A percentile compares a stretch with the other conserved stretches of the same genome.
Evolutionary conservation across 2,888 invertebrate species (phyloP).

Genomic region (Hypomecis atomaria): DNA sequence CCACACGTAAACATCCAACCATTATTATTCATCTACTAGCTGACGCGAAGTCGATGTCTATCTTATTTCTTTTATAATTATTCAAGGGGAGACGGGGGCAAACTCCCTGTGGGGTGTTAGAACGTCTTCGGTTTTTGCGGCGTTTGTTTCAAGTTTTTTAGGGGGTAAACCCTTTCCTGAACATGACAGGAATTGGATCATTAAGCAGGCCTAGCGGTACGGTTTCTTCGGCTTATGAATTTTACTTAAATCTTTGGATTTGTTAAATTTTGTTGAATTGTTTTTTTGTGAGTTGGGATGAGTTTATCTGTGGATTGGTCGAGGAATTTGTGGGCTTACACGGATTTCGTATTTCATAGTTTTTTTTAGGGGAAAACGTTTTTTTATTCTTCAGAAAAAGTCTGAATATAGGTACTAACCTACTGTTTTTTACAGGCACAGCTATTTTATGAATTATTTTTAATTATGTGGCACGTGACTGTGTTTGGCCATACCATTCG

Average conservation of each 20-base stretch:
- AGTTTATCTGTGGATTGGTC: neutral
- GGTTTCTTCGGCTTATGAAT: slow-evolving; percentile 55
- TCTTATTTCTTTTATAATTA: slow-evolving; percentile 85
- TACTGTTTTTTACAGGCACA: no score
- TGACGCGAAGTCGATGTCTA: slow-evolving; percentile 83
- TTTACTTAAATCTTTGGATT: slow-evolving; percentile 36
- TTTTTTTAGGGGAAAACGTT: no score
- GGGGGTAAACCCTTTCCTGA: slow-evolving; percentile 84
- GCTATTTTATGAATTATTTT: no score
- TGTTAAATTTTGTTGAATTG: slow-evolving; percentile 24
- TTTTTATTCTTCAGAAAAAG: no score
- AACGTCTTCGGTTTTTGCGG: slow-evolving; percentile 85
- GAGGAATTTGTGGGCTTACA: no score
- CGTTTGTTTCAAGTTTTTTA: slow-evolving; percentile 85
- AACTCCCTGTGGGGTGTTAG: slow-evolving; percentile 60
- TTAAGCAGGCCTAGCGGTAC: slow-evolving; percentile 75
- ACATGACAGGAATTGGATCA: slow-evolving; percentile 85
- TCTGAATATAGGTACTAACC: no score
- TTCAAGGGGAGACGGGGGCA: slow-evolving; percentile 62
- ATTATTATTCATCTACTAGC: slow-evolving; percentile 82
- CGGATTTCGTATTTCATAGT: no score
- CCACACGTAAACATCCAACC: slow-evolving; percentile 80
- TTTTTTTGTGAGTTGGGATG: neutral
- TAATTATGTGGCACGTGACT: no score
- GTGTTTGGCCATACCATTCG: no score